phyloP scores from a whole-genome alignment of 2,888 invertebrate species.

The Drosophila algonquin region DNA sequence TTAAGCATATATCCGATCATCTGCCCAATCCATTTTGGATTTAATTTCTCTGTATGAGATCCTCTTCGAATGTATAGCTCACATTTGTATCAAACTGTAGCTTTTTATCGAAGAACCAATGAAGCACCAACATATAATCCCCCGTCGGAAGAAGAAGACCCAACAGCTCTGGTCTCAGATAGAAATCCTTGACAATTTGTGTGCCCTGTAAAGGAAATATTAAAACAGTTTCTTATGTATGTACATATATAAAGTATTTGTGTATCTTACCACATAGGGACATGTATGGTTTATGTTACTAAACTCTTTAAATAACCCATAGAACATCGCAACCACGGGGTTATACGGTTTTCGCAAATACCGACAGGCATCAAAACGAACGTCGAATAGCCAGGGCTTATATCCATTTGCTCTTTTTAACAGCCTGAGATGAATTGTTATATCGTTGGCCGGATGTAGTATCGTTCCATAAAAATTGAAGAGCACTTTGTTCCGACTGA shows the following conservation, averaged over 20 bases:
- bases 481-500: neutral
- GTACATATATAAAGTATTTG: neutral
- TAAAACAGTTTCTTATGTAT: too few relatives aligned
- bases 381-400: neutral
- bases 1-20: too few relatives aligned
- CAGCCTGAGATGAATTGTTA: neutral
- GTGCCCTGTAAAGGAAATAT: neutral
- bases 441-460: neutral
- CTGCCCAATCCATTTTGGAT: too few relatives aligned
- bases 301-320: neutral
- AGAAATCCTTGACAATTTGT: conserved; percentile 7
- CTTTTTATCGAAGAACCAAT: neutral
- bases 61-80: neutral
- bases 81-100: neutral
- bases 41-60: neutral
- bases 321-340: neutral
- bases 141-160: conserved; percentile 43
- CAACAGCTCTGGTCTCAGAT: neutral
- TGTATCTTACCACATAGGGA: neutral
- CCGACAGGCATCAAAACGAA: neutral
- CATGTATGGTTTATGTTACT: neutral
- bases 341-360: neutral
- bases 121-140: neutral
- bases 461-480: neutral
- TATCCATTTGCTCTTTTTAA: conserved; percentile 37